These are phyloP conservation scores for Gryllus longicercus DNA, from an alignment of 2,888 invertebrate genomes.

Conservation along the genomic window DNA sequence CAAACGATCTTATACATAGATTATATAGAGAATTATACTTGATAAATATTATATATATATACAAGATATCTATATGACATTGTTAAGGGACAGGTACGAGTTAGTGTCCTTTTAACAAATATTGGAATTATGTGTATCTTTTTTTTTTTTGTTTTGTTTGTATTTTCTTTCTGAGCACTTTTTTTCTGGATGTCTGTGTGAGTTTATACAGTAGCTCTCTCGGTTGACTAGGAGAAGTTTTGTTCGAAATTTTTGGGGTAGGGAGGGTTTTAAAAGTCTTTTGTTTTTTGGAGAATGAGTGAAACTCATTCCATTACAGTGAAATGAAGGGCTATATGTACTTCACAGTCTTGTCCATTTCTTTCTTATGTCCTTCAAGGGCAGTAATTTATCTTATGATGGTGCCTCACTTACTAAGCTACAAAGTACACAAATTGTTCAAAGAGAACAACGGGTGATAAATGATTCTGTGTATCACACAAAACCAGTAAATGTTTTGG, in stretches of 20 bases:
- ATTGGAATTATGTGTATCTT: conserved; percentile 30
- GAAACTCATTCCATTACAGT: neutral
- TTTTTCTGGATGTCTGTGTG: conserved; percentile 33
- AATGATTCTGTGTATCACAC: conserved; percentile 12
- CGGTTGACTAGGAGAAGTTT: neutral
- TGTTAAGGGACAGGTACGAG: conserved; percentile 33
- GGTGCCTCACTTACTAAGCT: conserved; percentile 31
- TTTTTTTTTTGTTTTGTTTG: conserved; percentile 30
- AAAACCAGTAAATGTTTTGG: neutral
- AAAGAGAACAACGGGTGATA: conserved; percentile 31
- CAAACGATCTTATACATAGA: conserved; percentile 39
- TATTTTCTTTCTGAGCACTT: conserved; percentile 34
- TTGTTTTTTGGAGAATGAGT: neutral
- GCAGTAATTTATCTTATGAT: conserved; percentile 28
- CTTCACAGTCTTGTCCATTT: conserved; percentile 27
- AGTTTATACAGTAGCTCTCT: conserved; percentile 34
- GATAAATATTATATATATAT: conserved; percentile 37
- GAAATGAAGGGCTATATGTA: conserved; percentile 31
- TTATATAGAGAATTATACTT: conserved; percentile 35
- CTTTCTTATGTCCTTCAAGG: conserved; percentile 20
- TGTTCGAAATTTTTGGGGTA: neutral
- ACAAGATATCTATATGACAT: conserved; percentile 49
- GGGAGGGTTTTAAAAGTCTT: neutral
- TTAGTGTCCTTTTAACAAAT: conserved; percentile 33
- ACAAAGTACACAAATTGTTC: conserved; percentile 27